A percentile compares a stretch with the other conserved stretches of the same genome.
Conservation (phyloP, 1,140 invertebrate species). For the Planococcus citri region DNA sequence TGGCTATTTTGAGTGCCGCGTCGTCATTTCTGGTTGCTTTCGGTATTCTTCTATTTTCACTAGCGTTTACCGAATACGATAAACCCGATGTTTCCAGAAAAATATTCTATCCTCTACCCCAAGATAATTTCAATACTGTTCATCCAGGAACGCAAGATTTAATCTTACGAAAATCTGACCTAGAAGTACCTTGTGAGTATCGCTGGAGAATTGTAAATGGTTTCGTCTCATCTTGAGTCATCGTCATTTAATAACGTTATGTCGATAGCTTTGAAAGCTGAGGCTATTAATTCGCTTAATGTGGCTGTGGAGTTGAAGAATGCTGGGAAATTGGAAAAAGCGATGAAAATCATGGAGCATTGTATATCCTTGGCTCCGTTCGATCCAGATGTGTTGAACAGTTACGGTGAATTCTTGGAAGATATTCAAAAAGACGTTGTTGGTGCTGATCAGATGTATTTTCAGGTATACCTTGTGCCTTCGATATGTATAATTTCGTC, state of each 20-base stretch:
- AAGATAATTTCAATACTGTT: not conserved
- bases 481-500: too few relatives aligned
- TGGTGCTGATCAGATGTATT: conserved; percentile 79
- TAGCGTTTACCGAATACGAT: not conserved
- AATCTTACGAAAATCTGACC: conserved; percentile 21
- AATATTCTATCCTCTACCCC: not conserved
- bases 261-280: conserved; percentile 35
- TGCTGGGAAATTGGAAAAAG: conserved; percentile 70
- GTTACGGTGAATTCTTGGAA: conserved; percentile 90
- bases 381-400: conserved; percentile 81
- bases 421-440: conserved; percentile 72
- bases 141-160: conserved; percentile 1
- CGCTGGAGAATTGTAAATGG: not conserved
- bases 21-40: not conserved
- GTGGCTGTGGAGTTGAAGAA: conserved; percentile 72
- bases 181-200: conserved; percentile 20
- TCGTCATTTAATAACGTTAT: not conserved
- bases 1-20: not conserved
- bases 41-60: not conserved
- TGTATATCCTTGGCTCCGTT: conserved; percentile 77
- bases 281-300: conserved; percentile 70
- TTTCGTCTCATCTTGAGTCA: not conserved
- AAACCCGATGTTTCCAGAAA: not conserved
- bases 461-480: conserved; percentile 30
- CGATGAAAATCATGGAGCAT: conserved; percentile 77